Conservation (phyloP, 2,113 vertebrate species). For the Periophthalmus modestus region DNA sequence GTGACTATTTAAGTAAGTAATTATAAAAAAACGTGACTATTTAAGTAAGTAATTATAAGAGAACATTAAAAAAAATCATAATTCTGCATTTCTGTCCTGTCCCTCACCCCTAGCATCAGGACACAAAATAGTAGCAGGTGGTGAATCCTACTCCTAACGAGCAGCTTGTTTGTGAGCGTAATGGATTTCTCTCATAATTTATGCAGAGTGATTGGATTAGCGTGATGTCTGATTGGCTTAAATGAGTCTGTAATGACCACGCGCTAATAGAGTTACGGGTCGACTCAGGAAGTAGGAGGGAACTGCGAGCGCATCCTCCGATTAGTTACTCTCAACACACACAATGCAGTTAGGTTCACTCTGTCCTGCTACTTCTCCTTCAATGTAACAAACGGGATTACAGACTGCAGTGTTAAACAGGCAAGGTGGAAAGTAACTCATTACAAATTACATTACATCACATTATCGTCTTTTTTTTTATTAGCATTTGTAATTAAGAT, state of each 20-base stretch:
- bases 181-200: conserved; percentile 61
- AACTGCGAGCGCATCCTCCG: conserved; percentile 39
- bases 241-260: conserved; percentile 68
- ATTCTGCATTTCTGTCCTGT: not conserved
- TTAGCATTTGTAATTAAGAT: no score
- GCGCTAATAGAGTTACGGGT: conserved; percentile 62
- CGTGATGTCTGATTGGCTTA: conserved; percentile 60
- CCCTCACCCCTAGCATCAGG: not conserved
- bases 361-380: conserved; percentile 31
- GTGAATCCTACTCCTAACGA: conserved; percentile 31
- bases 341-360: conserved; percentile 21
- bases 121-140: conserved; percentile 29
- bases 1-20: no score
- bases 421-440: not conserved
- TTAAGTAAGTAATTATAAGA: no score
- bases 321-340: conserved; percentile 23
- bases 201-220: conserved; percentile 65
- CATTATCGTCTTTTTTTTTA: no score
- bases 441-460: not conserved
- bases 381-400: conserved; percentile 27
- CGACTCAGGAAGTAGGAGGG: conserved; percentile 69
- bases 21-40: no score
- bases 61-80: no score
- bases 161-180: conserved; percentile 49
- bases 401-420: conserved; percentile 22